These are phyloP conservation scores for Cricetomys ansorgei DNA, from an alignment of 2,113 vertebrate genomes.

Conservation along the genomic window DNA sequence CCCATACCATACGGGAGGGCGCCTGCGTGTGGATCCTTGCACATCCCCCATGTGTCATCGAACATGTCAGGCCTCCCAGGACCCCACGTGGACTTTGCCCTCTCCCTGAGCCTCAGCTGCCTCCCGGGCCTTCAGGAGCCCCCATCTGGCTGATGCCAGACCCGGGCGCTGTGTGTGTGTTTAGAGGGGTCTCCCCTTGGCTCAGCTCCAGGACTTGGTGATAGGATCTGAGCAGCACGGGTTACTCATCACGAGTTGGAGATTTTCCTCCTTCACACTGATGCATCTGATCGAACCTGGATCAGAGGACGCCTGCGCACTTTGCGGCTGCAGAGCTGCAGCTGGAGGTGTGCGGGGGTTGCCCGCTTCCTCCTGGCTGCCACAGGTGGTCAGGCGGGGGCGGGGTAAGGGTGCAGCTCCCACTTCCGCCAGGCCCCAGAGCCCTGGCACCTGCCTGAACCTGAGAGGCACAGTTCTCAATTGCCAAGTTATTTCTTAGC, in stretches of 20 bases:
- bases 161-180: neutral
- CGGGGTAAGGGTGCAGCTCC: constrained; percentile 86
- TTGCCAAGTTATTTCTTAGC: constrained; percentile 75
- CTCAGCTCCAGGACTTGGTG: constrained; percentile 7
- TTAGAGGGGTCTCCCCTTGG: constrained; percentile 57
- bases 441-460: constrained; percentile 82
- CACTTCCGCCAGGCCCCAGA: constrained; percentile 90
- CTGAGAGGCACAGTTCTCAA: constrained; percentile 69
- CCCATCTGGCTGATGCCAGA: neutral
- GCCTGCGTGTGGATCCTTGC: too few relatives aligned
- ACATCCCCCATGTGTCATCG: constrained; percentile 36
- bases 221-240: constrained; percentile 60
- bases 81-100: neutral
- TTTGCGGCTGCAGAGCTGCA: constrained; percentile 80
- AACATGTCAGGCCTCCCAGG: neutral
- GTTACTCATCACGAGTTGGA: constrained; percentile 65
- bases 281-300: constrained; percentile 61
- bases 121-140: constrained; percentile 22
- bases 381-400: constrained; percentile 91
- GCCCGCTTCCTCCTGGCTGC: constrained; percentile 91
- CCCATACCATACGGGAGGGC: too few relatives aligned
- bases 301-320: constrained; percentile 54
- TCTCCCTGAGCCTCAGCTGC: neutral
- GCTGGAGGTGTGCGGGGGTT: constrained; percentile 87
- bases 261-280: constrained; percentile 49